Evolutionary conservation across 2,113 vertebrate genomes (phyloP), one percentile per base, ranked within the genome.

Genomic region (Piaya cayana): DNA sequence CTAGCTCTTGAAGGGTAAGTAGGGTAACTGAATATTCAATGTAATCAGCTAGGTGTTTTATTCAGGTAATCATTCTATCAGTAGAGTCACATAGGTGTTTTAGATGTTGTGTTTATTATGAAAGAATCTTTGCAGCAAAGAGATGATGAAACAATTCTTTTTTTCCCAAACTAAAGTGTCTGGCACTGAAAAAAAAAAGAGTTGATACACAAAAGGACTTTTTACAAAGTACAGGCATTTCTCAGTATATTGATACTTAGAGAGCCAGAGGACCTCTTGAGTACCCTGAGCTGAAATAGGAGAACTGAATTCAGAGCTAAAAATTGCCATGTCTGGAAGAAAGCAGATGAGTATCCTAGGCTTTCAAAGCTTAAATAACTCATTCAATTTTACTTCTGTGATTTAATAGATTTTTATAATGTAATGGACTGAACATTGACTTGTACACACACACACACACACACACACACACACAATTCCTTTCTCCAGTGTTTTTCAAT

Each of bases 1-100:
- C 86, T 94, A 94, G 88, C 78, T 85, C 36, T 49, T 97, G 85
- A 95, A 87, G 65, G 80, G 43, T 95, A 90, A 87, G 68, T 85
- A 82, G 90, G 60, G 88, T 93, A 95, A 82, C 93, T 94, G 90
- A 93, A 93, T 96, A 93, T 95, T 95, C 89, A 84, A 4, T 89
- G 80, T 95, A 95, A 97, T 95, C 90, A 86, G 58, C 45, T 84
- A 71, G 53, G 56, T 92, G 65, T 93, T 95, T 39, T 86, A 22
- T 70, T 88, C 58, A 32, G 39, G 22, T 86, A 90, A 76, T 96
- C 60, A 68, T 79, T 88, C 0, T 17, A 79, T 92, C 74, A 71
- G 60, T 84, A 34, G 37, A 79, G 55, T 70, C 59, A 64, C 39
- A 58, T 13, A 74, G 42, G 30, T 93, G 34, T 91, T 88, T 82